Evolutionary conservation across 1,140 invertebrate species (phyloP).

Genomic region (Wasmannia auropunctata): DNA sequence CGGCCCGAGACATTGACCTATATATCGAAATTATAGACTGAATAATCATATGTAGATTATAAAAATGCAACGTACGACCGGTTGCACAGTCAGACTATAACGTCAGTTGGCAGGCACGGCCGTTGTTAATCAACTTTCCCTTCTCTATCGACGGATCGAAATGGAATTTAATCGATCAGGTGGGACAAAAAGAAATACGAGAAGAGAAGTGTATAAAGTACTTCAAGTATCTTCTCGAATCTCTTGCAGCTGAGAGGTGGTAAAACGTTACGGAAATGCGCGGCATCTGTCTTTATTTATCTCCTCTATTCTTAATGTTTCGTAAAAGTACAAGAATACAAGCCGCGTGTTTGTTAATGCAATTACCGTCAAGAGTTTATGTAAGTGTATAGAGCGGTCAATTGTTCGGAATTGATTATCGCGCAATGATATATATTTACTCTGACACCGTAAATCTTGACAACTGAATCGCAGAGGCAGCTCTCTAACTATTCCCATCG

Average conservation of each 20-base stretch:
- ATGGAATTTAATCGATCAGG: conserved; percentile 23
- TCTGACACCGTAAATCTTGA: conserved; percentile 7
- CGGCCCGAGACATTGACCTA: conserved; percentile 45
- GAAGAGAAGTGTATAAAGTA: neutral
- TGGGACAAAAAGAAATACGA: neutral
- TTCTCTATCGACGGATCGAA: conserved; percentile 33
- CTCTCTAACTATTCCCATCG: neutral
- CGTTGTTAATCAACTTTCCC: conserved; percentile 52
- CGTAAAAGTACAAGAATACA: neutral
- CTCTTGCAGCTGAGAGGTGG: neutral
- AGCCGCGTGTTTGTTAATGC: neutral
- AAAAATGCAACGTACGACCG: conserved; percentile 38
- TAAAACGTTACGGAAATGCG: neutral
- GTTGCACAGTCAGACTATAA: conserved; percentile 18
- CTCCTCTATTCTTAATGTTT: neutral
- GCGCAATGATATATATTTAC: neutral
- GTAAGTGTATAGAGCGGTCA: neutral
- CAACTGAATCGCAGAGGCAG: neutral
- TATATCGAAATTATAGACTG: conserved; percentile 59
- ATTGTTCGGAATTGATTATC: conserved; percentile 14
- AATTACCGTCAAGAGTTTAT: neutral
- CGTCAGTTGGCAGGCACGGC: neutral
- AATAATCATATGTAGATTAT: conserved; percentile 54
- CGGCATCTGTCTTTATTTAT: neutral
- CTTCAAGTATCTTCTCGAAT: neutral